A percentile compares a stretch with the other conserved stretches of the same genome.
phyloP scores from a whole-genome alignment of 2,797 vertebrate species.

The Falco concolor region DNA sequence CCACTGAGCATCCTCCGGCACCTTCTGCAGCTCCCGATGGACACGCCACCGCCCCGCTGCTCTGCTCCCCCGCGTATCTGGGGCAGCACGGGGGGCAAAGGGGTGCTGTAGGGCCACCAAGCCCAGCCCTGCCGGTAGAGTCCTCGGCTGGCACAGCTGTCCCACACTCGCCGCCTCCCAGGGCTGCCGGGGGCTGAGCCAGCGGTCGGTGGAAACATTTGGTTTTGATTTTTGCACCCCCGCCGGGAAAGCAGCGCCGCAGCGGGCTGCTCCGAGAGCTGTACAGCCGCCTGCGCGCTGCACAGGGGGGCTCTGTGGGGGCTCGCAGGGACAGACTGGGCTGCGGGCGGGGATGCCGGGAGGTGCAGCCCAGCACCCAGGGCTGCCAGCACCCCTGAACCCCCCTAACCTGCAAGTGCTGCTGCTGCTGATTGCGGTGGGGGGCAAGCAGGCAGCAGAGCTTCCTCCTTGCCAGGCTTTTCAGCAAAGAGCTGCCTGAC shows the following conservation, averaged over 20 bases:
- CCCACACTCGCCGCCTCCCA: background rate
- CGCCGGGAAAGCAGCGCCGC: background rate
- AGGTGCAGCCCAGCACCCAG: background rate
- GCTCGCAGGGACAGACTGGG: background rate
- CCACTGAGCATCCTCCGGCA: background rate
- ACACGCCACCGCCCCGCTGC: fast-evolving
- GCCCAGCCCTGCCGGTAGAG: background rate
- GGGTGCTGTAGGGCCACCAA: background rate
- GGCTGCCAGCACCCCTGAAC: background rate
- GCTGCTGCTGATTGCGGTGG: background rate
- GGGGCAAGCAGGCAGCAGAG: fast-evolving
- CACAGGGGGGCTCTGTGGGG: background rate
- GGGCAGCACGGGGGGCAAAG: background rate
- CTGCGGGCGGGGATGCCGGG: background rate
- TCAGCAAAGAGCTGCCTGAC: background rate
- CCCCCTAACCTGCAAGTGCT: background rate
- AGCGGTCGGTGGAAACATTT: background rate
- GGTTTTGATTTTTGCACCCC: conserved; percentile 18
- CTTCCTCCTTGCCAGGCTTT: background rate
- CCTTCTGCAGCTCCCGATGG: background rate
- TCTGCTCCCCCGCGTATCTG: fast-evolving
- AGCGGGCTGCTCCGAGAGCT: background rate
- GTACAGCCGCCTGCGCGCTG: fast-evolving
- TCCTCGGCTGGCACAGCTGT: background rate
- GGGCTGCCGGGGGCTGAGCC: background rate